Evolutionary conservation across 2,113 vertebrate species (phyloP).

Genomic region (Pipra filicauda): DNA sequence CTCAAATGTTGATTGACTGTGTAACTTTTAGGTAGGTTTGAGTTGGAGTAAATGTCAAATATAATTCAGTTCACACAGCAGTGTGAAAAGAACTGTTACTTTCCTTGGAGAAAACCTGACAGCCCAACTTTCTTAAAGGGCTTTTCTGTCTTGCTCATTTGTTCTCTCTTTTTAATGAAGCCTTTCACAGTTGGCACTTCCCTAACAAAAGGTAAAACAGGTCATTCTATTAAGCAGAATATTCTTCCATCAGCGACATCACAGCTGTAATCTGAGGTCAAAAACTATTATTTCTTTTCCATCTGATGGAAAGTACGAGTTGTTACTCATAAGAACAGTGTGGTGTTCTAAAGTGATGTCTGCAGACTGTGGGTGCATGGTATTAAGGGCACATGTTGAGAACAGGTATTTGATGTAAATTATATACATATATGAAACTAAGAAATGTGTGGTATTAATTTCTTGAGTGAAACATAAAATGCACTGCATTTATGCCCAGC

Average conservation of each 20-base stretch:
- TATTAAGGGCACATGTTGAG: not conserved
- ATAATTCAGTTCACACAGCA: constrained; percentile 42
- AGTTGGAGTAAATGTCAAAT: constrained; percentile 62
- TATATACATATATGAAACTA: not conserved
- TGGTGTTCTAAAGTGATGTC: not conserved
- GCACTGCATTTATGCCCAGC: not conserved
- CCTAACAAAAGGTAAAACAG: constrained; percentile 43
- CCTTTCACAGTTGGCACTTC: constrained; percentile 29
- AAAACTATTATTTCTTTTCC: constrained; percentile 9
- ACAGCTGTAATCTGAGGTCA: constrained; percentile 16
- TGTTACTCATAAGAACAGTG: not conserved
- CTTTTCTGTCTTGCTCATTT: constrained; percentile 34
- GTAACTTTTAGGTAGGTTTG: constrained; percentile 47
- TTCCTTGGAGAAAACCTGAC: constrained; percentile 50
- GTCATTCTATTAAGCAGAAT: constrained; percentile 30
- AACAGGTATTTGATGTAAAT: not conserved
- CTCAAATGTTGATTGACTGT: constrained; percentile 47
- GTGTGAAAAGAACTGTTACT: constrained; percentile 38
- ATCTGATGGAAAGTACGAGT: not conserved
- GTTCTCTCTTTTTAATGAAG: constrained; percentile 44
- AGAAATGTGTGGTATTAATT: not conserved
- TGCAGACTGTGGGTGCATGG: not conserved
- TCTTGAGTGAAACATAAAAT: not conserved
- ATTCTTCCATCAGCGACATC: not conserved
- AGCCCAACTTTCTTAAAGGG: constrained; percentile 49